phyloP scores from a whole-genome alignment of 2,113 vertebrate species.

The Sciurus niger region DNA sequence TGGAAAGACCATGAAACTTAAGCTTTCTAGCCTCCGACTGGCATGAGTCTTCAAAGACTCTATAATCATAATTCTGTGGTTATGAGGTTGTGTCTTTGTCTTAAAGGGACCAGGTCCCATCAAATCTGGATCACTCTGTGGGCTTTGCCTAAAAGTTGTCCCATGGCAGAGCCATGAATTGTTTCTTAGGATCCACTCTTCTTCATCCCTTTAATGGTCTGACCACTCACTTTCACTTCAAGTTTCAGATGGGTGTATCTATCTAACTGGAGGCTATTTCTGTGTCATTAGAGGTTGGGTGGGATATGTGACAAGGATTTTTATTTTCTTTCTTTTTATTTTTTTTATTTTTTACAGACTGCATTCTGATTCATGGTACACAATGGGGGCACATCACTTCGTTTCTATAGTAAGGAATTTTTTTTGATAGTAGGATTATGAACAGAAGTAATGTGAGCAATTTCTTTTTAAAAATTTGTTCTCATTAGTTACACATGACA shows the following conservation, averaged over 20 bases:
- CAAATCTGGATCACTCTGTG: background rate
- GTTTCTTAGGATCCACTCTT: background rate
- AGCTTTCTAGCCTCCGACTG: background rate
- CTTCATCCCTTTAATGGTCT: background rate
- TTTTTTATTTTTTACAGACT: too few species aligned
- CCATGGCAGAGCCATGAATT: too few species aligned
- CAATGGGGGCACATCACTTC: too few species aligned
- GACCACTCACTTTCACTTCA: background rate
- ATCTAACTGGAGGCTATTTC: background rate
- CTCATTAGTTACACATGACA: too few species aligned
- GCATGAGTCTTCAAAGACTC: background rate
- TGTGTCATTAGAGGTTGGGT: background rate
- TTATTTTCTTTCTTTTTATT: too few species aligned
- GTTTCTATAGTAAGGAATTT: background rate
- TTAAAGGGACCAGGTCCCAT: background rate
- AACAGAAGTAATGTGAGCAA: background rate
- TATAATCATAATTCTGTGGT: background rate
- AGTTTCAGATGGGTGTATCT: background rate
- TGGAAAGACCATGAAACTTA: background rate
- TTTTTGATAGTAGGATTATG: background rate
- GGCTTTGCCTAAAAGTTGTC: background rate
- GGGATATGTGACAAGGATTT: background rate
- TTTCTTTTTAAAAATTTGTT: too few species aligned
- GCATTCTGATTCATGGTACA: too few species aligned
- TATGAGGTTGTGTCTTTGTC: background rate